A percentile compares a stretch with the other conserved stretches of the same genome.
Evolutionary conservation across 2,888 invertebrate species (phyloP).

Genomic region (Pogonocherus hispidulus): DNA sequence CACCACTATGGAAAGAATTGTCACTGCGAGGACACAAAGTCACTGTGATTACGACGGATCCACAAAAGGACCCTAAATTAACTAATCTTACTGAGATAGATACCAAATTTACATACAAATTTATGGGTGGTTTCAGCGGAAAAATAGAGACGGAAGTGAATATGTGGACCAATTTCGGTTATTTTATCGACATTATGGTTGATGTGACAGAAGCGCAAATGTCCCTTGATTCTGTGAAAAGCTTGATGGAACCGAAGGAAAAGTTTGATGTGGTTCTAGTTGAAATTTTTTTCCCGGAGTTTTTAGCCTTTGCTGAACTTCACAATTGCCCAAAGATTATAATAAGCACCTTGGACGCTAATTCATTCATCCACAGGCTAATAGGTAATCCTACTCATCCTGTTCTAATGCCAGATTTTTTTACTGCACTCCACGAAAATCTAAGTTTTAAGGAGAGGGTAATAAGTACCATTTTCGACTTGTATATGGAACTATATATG

Average conservation of each 20-base stretch:
- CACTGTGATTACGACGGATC: conserved; percentile 52
- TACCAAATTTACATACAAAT: conserved; percentile 34
- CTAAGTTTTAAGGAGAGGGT: conserved; percentile 5
- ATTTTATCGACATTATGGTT: not conserved
- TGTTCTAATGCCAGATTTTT: not conserved
- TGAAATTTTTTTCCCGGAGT: conserved; percentile 42
- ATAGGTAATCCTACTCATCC: conserved; percentile 12
- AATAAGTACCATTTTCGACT: not conserved
- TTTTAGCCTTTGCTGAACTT: conserved; percentile 47
- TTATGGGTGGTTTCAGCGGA: not conserved
- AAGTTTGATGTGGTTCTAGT: conserved; percentile 51
- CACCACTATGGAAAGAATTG: conserved; percentile 51
- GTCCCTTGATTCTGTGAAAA: not conserved
- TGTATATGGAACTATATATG: not conserved
- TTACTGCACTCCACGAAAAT: not conserved
- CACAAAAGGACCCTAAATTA: conserved; percentile 26
- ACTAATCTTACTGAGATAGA: conserved; percentile 64
- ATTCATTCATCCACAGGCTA: not conserved
- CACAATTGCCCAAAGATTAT: conserved; percentile 10
- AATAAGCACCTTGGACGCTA: not conserved
- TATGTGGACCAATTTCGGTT: not conserved
- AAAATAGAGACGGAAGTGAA: not conserved
- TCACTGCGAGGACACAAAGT: conserved; percentile 56
- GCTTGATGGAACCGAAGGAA: not conserved
- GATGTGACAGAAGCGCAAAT: not conserved